phyloP scores from a whole-genome alignment of 2,888 invertebrate species.

The Perithous albicinctus region DNA sequence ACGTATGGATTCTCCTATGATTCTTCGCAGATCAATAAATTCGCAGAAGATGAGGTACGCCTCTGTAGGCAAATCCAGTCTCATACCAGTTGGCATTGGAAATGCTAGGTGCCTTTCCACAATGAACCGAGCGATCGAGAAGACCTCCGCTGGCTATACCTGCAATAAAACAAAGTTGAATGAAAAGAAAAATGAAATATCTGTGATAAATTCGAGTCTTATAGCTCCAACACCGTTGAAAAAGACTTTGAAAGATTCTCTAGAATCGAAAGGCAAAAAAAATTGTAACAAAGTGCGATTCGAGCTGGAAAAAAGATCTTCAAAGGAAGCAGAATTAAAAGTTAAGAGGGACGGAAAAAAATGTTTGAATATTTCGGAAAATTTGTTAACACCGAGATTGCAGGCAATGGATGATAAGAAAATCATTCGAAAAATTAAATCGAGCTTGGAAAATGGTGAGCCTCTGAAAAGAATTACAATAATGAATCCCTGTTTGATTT shows the following conservation, averaged over 20 bases:
- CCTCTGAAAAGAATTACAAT: slow-evolving; percentile 63
- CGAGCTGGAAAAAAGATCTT: neutral
- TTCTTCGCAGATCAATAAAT: slow-evolving; percentile 24
- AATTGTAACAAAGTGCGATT: slow-evolving; percentile 36
- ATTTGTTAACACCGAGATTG: neutral
- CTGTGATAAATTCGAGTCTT: neutral
- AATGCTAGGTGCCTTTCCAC: neutral
- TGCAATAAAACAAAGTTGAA: neutral
- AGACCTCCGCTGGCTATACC: neutral
- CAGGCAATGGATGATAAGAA: slow-evolving; percentile 38
- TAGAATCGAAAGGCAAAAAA: neutral
- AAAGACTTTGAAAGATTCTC: neutral
- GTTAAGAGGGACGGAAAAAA: neutral
- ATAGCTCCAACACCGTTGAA: slow-evolving; percentile 12
- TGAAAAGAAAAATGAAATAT: neutral
- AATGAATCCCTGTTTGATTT: slow-evolving; percentile 40
- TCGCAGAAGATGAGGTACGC: neutral
- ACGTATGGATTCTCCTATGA: slow-evolving; percentile 41
- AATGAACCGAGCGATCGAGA: neutral
- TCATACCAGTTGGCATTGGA: slow-evolving; percentile 46
- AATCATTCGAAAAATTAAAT: slow-evolving; percentile 56
- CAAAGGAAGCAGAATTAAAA: neutral
- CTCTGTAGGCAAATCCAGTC: slow-evolving; percentile 32
- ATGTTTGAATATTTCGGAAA: neutral
- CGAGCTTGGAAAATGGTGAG: slow-evolving; percentile 58